These are phyloP conservation scores for Corythornis madagascariensis DNA, from an alignment of 2,113 vertebrate species.

Conservation along the genomic window DNA sequence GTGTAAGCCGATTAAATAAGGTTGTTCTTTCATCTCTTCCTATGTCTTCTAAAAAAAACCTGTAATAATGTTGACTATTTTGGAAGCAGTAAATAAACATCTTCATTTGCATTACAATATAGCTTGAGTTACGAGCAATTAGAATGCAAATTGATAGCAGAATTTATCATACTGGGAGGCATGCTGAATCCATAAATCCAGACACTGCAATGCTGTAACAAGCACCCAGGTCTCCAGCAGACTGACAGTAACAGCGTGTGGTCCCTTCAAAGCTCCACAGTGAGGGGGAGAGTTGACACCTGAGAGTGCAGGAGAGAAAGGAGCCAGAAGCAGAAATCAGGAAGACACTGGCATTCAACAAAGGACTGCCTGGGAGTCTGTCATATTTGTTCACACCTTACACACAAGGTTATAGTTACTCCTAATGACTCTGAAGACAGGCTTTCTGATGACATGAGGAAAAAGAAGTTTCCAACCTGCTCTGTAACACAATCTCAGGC, in stretches of 20 bases:
- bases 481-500: background rate
- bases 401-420: background rate
- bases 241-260: fast-evolving
- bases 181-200: background rate
- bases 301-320: background rate
- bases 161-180: background rate
- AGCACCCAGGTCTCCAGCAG: background rate
- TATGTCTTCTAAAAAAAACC: background rate
- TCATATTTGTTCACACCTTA: background rate
- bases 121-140: background rate
- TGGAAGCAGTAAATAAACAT: background rate
- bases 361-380: background rate
- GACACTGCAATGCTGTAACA: background rate
- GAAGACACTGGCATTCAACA: background rate
- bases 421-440: background rate
- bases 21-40: background rate
- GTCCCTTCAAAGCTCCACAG: fast-evolving
- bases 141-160: background rate
- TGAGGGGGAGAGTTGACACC: background rate
- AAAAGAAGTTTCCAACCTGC: background rate
- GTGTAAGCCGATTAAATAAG: background rate
- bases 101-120: background rate
- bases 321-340: background rate
- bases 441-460: fast-evolving
- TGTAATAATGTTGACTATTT: background rate